Evolutionary conservation across 2,797 vertebrate species (phyloP).

Genomic region (Pteronotus mesoamericanus): DNA sequence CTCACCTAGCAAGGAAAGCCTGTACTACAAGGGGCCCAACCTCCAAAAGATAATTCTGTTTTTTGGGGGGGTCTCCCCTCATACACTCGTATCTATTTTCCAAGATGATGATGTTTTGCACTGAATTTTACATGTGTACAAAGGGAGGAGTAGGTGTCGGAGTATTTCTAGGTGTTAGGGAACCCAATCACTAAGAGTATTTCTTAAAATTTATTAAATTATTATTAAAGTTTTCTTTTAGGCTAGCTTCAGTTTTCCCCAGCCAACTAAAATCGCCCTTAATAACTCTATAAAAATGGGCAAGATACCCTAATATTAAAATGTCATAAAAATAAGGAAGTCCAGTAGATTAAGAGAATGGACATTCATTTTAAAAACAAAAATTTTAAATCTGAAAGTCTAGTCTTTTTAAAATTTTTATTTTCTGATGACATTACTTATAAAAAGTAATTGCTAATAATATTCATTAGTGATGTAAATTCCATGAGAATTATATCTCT

Average conservation of each 20-base stretch:
- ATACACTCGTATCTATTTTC: not conserved
- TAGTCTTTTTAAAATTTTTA: not conserved
- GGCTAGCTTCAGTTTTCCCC: not conserved
- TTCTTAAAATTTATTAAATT: not conserved
- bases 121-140: not conserved
- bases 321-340: not conserved
- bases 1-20: too few species aligned
- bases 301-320: not conserved
- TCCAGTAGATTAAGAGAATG: not conserved
- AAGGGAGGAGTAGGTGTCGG: not conserved
- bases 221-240: not conserved
- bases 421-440: not conserved
- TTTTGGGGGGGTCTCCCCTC: too few species aligned
- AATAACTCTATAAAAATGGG: not conserved
- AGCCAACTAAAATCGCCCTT: constrained; percentile 6
- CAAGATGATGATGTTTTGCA: not conserved
- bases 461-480: not conserved
- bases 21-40: too few species aligned
- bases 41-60: too few species aligned
- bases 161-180: constrained; percentile 1
- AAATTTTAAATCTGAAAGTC: not conserved
- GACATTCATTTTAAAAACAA: constrained; percentile 34
- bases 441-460: constrained; percentile 26
- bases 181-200: not conserved
- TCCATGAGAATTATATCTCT: not conserved